These are phyloP conservation scores for Corythornis leucogaster DNA, from an alignment of 2,797 vertebrate species.

Conservation along the genomic window DNA sequence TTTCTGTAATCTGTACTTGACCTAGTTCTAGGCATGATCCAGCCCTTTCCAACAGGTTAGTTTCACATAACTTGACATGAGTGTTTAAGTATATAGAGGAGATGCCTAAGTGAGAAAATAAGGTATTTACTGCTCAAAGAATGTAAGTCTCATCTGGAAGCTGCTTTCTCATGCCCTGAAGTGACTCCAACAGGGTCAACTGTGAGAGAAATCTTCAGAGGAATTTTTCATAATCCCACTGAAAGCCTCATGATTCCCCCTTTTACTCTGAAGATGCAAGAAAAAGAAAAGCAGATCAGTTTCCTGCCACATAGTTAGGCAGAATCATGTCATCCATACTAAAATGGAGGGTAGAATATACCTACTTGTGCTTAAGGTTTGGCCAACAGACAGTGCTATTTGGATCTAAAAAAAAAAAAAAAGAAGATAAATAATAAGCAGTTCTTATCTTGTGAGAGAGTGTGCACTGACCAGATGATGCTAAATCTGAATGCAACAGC, in stretches of 20 bases:
- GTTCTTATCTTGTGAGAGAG: neutral
- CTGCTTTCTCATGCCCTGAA: neutral
- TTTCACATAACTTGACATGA: neutral
- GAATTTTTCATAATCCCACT: neutral
- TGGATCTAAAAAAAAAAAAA: neutral
- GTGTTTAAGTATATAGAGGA: neutral
- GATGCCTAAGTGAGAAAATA: neutral
- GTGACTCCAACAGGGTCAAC: neutral
- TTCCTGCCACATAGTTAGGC: neutral
- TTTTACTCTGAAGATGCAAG: neutral
- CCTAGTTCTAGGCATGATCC: slow-evolving; percentile 1
- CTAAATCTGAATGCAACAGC: neutral
- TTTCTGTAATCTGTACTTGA: slow-evolving; percentile 14
- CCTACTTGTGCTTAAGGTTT: neutral
- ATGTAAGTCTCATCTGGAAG: neutral
- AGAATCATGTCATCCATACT: neutral
- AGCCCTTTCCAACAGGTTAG: neutral
- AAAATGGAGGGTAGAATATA: neutral
- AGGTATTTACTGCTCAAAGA: neutral
- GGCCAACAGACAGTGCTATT: neutral
- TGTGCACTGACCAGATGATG: neutral
- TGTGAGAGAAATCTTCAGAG: neutral
- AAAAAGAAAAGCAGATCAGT: neutral
- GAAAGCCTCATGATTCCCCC: neutral
- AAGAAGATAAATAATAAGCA: neutral